Conservation (phyloP, 2,888 invertebrate species). For the Peribatodes rhomboidaria region DNA sequence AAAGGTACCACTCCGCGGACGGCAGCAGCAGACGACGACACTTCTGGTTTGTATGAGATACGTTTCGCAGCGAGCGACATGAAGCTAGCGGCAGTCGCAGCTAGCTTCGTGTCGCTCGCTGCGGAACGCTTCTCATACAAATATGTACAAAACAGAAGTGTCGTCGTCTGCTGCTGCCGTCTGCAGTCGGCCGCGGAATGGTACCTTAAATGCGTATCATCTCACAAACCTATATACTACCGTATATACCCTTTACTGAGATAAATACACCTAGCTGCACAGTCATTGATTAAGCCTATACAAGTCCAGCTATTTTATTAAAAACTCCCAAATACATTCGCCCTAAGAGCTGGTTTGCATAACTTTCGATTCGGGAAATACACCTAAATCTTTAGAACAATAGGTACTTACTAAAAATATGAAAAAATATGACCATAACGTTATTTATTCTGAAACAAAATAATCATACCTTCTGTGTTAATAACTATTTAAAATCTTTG, state of each 20-base stretch:
- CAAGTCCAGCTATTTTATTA: not conserved
- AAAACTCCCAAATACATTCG: not conserved
- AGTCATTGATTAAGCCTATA: not conserved
- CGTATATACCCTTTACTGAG: not conserved
- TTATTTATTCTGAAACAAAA: constrained; percentile 5
- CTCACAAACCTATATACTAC: not conserved
- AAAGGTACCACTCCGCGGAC: too few relatives aligned
- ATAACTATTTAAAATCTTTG: not conserved
- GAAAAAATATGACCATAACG: not conserved
- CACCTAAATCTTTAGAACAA: constrained; percentile 6
- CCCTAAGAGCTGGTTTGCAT: not conserved
- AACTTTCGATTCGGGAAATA: not conserved
- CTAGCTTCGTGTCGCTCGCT: too few relatives aligned
- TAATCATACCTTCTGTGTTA: not conserved
- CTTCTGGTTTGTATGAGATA: too few relatives aligned
- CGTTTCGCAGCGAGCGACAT: too few relatives aligned
- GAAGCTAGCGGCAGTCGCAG: too few relatives aligned
- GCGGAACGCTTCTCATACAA: too few relatives aligned
- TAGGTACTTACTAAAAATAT: not conserved
- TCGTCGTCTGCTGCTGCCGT: too few relatives aligned
- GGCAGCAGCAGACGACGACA: too few relatives aligned
- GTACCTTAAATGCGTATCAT: not conserved
- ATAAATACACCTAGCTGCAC: constrained; percentile 1
- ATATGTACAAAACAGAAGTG: too few relatives aligned
- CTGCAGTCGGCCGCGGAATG: too few relatives aligned